Conservation (phyloP, 1,140 invertebrate species). For the Drosophila mauritiana region DNA sequence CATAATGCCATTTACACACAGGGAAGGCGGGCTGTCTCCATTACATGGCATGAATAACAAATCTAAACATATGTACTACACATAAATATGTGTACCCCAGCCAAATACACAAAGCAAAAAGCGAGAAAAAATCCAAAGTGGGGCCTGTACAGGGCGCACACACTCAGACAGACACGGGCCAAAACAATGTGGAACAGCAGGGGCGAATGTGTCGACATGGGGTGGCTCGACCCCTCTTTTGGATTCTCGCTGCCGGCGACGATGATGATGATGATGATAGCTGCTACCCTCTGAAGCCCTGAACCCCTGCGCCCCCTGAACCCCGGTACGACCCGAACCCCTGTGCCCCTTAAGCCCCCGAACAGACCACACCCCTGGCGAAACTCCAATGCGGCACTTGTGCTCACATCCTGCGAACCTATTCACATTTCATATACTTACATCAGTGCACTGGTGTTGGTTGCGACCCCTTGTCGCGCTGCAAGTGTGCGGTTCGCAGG, state of each 20-base stretch:
- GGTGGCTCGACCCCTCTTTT: constrained; percentile 38
- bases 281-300: constrained; percentile 26
- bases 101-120: constrained; percentile 28
- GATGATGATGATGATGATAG: constrained; percentile 68
- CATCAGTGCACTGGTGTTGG: constrained; percentile 80
- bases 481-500: constrained; percentile 21
- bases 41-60: constrained; percentile 73
- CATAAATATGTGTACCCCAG: constrained; percentile 59
- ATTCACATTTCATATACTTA: constrained; percentile 85
- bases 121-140: constrained; percentile 30
- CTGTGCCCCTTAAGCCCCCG: constrained; percentile 1
- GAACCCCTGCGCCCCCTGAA: constrained; percentile 1
- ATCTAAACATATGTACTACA: constrained; percentile 82
- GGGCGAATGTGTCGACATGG: constrained; percentile 37
- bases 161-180: constrained; percentile 26
- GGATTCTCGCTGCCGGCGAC: constrained; percentile 39
- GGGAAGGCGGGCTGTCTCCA: constrained; percentile 27
- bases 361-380: background rate
- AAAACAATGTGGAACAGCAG: constrained; percentile 58
- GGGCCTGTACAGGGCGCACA: constrained; percentile 22
- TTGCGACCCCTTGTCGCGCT: constrained; percentile 44
- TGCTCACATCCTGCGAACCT: constrained; percentile 82
- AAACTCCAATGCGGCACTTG: constrained; percentile 51
- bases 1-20: constrained; percentile 57
- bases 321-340: background rate